Percentiles rank a stretch among this genome's conserved stretches.
Evolutionary conservation across 2,113 vertebrate species (phyloP).

Genomic region (Grus americana): DNA sequence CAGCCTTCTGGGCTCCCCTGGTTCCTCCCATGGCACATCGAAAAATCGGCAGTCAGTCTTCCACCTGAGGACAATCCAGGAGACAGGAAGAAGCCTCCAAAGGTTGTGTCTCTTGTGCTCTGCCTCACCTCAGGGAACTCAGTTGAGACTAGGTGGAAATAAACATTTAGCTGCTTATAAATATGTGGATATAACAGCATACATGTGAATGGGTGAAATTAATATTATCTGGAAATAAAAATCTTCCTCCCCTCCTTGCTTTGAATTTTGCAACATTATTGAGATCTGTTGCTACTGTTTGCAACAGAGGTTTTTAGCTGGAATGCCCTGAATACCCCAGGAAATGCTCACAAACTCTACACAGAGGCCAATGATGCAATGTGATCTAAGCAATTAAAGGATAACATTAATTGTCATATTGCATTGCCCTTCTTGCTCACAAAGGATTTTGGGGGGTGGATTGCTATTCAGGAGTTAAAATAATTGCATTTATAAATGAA

Average conservation of each 20-base stretch:
- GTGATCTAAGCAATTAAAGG: neutral
- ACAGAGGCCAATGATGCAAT: neutral
- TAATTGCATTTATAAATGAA: rapidly evolving
- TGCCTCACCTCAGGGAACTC: neutral
- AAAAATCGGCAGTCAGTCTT: no score
- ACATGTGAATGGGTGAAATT: neutral
- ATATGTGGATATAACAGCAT: neutral
- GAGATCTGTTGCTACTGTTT: neutral
- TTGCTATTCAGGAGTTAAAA: neutral
- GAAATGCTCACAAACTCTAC: neutral
- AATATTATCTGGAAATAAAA: neutral
- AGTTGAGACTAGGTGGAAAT: neutral
- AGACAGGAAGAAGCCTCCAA: neutral
- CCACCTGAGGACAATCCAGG: neutral
- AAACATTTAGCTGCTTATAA: neutral
- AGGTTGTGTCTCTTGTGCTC: neutral
- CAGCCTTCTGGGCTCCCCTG: no score
- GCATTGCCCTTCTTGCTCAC: neutral
- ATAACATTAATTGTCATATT: neutral
- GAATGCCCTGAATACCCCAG: neutral
- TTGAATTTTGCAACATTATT: neutral
- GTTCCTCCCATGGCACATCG: no score
- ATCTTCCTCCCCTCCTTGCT: neutral
- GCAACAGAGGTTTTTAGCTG: neutral
- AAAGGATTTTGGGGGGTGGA: rapidly evolving